phyloP scores from a whole-genome alignment of 2,888 invertebrate species.

The Ophion slaviceki region DNA sequence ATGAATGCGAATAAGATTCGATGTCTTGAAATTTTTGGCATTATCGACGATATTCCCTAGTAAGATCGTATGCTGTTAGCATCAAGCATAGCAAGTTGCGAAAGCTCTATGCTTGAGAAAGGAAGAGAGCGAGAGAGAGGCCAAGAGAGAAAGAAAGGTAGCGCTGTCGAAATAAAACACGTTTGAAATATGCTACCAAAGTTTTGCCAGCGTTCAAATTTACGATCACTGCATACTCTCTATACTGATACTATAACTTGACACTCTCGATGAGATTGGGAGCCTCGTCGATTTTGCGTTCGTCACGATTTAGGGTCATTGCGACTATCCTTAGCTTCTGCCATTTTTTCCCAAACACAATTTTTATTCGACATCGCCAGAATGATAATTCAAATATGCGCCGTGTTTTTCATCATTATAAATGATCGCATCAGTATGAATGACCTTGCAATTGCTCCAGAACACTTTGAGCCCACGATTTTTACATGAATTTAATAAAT shows the following conservation, averaged over 20 bases:
- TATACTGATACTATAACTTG: neutral
- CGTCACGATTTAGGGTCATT: slow-evolving; percentile 34
- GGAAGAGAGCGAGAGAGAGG: slow-evolving; percentile 3
- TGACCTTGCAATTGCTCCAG: too few relatives aligned
- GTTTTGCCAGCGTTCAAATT: slow-evolving; percentile 50
- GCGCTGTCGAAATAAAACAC: slow-evolving; percentile 60
- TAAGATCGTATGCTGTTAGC: slow-evolving; percentile 24
- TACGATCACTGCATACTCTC: slow-evolving; percentile 41
- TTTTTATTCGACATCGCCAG: neutral
- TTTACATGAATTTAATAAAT: too few relatives aligned
- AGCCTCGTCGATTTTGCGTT: slow-evolving; percentile 37
- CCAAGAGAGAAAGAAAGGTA: slow-evolving; percentile 6
- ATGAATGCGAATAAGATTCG: too few relatives aligned
- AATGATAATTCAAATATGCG: neutral
- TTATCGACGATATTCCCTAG: slow-evolving; percentile 16
- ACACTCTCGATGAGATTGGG: neutral
- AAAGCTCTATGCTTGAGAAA: slow-evolving; percentile 55
- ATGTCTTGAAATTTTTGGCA: neutral
- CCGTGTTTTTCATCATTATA: too few relatives aligned
- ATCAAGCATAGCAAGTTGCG: slow-evolving; percentile 48
- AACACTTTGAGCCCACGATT: too few relatives aligned
- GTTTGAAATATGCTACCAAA: slow-evolving; percentile 25
- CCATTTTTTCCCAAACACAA: neutral
- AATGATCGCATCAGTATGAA: too few relatives aligned
- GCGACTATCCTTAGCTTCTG: neutral